These are phyloP conservation scores for Eutolmus rufibarbis DNA, from an alignment of 2,888 invertebrate species.

Conservation along the genomic window DNA sequence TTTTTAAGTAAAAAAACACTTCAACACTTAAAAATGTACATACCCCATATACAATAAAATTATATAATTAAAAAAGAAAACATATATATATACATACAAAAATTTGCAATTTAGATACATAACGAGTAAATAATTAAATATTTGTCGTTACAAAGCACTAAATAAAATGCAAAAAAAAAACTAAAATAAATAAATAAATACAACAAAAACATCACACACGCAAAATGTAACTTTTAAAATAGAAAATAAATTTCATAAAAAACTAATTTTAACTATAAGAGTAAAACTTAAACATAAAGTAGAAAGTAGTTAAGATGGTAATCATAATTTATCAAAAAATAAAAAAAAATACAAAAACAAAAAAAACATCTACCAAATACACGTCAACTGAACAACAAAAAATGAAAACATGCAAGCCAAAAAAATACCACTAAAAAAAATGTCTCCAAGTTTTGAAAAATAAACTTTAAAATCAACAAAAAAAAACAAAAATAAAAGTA, in stretches of 20 bases:
- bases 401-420: background rate
- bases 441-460: background rate
- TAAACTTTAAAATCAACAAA: background rate
- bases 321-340: background rate
- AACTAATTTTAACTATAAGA: background rate
- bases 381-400: conserved; percentile 10
- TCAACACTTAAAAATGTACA: background rate
- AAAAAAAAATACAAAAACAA: background rate
- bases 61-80: background rate
- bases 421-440: background rate
- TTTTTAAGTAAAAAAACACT: no score
- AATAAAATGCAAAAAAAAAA: background rate
- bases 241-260: background rate
- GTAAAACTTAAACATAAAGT: background rate
- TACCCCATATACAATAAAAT: background rate
- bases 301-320: background rate
- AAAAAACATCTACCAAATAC: background rate
- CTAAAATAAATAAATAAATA: background rate
- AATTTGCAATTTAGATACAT: background rate
- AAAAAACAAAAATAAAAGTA: no score
- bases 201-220: background rate
- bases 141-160: background rate
- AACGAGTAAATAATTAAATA: background rate
- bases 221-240: background rate
- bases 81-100: background rate